A percentile compares a stretch with the other conserved stretches of the same genome.
These are phyloP conservation scores for Diloba caeruleocephala DNA, from an alignment of 2,888 invertebrate genomes.

Conservation along the genomic window DNA sequence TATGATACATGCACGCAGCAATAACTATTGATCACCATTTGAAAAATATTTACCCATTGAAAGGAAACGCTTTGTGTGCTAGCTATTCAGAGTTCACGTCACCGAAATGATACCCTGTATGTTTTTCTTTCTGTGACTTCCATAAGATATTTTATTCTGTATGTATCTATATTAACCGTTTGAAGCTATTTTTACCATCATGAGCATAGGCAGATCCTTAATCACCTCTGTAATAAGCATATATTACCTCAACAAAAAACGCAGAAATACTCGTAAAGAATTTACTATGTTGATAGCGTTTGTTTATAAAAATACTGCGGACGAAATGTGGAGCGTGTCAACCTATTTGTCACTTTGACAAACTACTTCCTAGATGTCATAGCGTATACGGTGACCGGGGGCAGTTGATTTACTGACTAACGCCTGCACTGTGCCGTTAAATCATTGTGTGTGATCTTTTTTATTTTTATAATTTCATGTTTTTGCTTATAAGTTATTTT, in stretches of 20 bases:
- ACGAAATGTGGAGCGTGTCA: constrained; percentile 57
- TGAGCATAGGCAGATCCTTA: constrained; percentile 31
- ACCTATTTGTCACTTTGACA: constrained; percentile 67
- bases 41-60: too few relatives aligned
- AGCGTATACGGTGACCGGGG: constrained; percentile 56
- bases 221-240: constrained; percentile 52
- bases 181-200: constrained; percentile 27
- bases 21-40: too few relatives aligned
- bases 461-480: constrained; percentile 33
- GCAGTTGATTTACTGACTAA: constrained; percentile 55
- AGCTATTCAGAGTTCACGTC: too few relatives aligned
- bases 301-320: constrained; percentile 64
- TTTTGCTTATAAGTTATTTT: constrained; percentile 39
- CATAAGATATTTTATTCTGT: constrained; percentile 26
- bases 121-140: constrained; percentile 21
- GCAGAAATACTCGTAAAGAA: constrained; percentile 45
- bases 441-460: constrained; percentile 50
- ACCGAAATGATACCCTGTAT: constrained; percentile 1
- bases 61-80: too few relatives aligned
- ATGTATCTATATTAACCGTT: constrained; percentile 34
- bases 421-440: constrained; percentile 54
- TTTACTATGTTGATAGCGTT: constrained; percentile 54
- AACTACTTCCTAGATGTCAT: constrained; percentile 64
- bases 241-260: constrained; percentile 41
- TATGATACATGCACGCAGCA: too few relatives aligned